Conservation (phyloP, 2,113 vertebrate genomes). For the Pluvialis apricaria region DNA sequence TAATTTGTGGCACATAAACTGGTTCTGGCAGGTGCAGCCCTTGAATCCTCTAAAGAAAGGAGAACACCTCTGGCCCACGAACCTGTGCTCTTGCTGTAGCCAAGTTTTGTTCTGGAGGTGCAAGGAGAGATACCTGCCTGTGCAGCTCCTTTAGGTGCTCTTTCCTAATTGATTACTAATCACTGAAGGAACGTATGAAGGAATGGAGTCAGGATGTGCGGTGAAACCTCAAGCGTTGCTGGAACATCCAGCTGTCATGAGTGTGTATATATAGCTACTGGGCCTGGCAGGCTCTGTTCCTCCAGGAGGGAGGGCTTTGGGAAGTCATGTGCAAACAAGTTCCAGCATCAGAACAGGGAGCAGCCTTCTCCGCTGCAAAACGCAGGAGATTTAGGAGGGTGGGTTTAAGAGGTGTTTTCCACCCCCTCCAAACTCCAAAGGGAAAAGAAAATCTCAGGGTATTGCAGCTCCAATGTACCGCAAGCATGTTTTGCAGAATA, state of each 20-base stretch:
- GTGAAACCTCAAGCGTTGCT: not conserved
- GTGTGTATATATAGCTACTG: not conserved
- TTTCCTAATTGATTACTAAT: not conserved
- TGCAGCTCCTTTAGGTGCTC: not conserved
- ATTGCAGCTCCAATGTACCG: not conserved
- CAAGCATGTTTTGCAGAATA: not conserved
- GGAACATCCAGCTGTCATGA: not conserved
- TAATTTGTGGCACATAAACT: not conserved
- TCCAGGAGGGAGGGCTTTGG: not conserved
- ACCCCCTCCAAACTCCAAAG: not conserved
- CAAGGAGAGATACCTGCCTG: not conserved
- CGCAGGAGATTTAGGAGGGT: not conserved
- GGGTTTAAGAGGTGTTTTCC: not conserved
- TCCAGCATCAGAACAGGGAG: not conserved
- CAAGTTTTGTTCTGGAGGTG: not conserved
- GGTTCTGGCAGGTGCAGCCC: not conserved
- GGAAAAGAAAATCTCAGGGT: not conserved
- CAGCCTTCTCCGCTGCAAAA: not conserved
- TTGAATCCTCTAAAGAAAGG: not conserved
- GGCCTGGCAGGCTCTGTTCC: not conserved
- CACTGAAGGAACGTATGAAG: not conserved
- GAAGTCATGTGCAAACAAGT: constrained; percentile 5
- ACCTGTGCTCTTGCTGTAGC: not conserved
- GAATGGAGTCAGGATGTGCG: not conserved
- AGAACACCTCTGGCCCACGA: not conserved